phyloP scores from a whole-genome alignment of 2,113 vertebrate genomes.

The Garra rufa region DNA sequence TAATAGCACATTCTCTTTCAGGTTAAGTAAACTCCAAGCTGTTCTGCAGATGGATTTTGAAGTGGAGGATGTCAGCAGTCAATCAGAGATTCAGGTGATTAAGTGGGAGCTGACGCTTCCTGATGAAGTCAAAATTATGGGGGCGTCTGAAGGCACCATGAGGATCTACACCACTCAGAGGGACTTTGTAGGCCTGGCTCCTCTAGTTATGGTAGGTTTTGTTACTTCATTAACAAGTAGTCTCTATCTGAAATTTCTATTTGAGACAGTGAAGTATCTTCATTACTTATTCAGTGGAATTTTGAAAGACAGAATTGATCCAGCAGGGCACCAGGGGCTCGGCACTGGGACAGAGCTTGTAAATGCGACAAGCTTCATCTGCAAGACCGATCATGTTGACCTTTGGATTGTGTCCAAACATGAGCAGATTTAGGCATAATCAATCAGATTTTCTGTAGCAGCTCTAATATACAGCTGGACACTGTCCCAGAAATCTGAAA shows the following conservation, averaged over 20 bases:
- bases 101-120: constrained; percentile 91
- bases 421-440: constrained; percentile 68
- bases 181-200: constrained; percentile 85
- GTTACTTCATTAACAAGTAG: constrained; percentile 48
- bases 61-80: constrained; percentile 80
- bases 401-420: constrained; percentile 66
- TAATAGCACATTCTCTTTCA: constrained; percentile 40
- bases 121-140: constrained; percentile 65
- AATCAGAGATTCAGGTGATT: constrained; percentile 84
- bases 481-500: constrained; percentile 51
- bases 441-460: constrained; percentile 51
- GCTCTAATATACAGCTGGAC: constrained; percentile 54
- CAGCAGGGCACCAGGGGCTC: constrained; percentile 47
- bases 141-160: constrained; percentile 82
- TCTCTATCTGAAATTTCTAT: background rate
- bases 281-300: background rate
- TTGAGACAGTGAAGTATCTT: background rate
- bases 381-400: constrained; percentile 67
- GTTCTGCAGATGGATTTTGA: constrained; percentile 92
- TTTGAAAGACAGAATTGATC: constrained; percentile 13
- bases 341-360: constrained; percentile 57
- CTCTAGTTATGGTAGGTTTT: constrained; percentile 88
- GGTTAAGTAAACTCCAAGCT: constrained; percentile 77
- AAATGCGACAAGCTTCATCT: constrained; percentile 69
- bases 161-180: constrained; percentile 87